These are phyloP conservation scores for Campoletis raptor DNA, from an alignment of 2,888 invertebrate species.

Conservation along the genomic window DNA sequence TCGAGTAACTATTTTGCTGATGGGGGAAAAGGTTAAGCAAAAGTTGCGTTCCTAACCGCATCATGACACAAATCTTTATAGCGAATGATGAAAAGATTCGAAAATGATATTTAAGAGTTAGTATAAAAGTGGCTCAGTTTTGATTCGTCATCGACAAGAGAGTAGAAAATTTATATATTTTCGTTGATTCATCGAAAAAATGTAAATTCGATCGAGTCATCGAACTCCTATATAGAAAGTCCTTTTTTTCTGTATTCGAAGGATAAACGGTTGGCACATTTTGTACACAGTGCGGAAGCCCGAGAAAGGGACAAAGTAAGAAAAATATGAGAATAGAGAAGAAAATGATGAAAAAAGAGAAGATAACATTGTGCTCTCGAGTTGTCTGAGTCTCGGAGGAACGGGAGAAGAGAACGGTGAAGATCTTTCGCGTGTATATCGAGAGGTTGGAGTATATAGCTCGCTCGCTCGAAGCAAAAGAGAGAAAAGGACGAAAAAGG, in stretches of 20 bases:
- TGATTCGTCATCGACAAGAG: too few relatives aligned
- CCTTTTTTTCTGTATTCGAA: neutral
- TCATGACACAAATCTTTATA: neutral
- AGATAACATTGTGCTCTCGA: neutral
- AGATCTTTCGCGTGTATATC: neutral
- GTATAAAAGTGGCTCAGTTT: too few relatives aligned
- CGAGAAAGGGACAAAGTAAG: neutral
- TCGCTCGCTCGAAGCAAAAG: constrained; percentile 22
- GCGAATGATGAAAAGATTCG: too few relatives aligned
- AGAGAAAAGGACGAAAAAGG: constrained; percentile 24
- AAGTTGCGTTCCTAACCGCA: neutral
- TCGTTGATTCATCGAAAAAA: neutral
- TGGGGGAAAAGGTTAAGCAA: constrained; percentile 53
- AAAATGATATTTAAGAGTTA: too few relatives aligned
- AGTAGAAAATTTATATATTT: too few relatives aligned
- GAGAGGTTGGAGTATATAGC: neutral
- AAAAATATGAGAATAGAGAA: neutral
- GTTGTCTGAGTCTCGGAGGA: neutral
- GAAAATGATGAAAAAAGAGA: neutral
- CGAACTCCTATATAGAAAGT: neutral
- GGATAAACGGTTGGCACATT: neutral
- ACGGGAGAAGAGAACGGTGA: neutral
- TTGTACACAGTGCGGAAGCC: neutral
- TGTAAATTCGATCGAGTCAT: neutral
- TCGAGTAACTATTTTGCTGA: constrained; percentile 17